These are phyloP conservation scores for Bufo bufo DNA, from an alignment of 2,113 vertebrate genomes.

Conservation along the genomic window DNA sequence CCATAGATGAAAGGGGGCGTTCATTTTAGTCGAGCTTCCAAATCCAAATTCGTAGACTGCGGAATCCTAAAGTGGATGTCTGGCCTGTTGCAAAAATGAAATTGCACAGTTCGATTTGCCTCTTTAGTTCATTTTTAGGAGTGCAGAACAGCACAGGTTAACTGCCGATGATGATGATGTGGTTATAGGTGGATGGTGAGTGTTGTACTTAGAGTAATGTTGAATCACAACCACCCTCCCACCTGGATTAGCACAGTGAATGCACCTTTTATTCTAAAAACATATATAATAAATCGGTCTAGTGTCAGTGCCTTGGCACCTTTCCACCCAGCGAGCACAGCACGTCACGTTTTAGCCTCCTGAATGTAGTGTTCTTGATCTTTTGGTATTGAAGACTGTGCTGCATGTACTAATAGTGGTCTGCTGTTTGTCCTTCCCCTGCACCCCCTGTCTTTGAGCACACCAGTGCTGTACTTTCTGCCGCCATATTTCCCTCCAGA, in stretches of 20 bases:
- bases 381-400: background rate
- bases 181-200: background rate
- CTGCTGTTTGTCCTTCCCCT: background rate
- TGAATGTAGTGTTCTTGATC: constrained; percentile 16
- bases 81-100: background rate
- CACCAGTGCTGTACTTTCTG: background rate
- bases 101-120: background rate
- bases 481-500: background rate
- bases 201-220: background rate
- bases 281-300: background rate
- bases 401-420: constrained; percentile 17
- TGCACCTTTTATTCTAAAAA: background rate
- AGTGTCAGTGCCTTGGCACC: background rate
- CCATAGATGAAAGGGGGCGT: too few species aligned
- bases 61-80: background rate
- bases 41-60: background rate
- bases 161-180: background rate
- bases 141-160: background rate
- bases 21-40: background rate
- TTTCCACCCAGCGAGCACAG: background rate
- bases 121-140: background rate
- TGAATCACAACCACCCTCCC: background rate
- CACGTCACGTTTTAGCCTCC: background rate
- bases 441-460: background rate
- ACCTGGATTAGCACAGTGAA: background rate